Evolutionary conservation across 2,888 invertebrate species (phyloP).

Genomic region (Slavum lentiscoides): DNA sequence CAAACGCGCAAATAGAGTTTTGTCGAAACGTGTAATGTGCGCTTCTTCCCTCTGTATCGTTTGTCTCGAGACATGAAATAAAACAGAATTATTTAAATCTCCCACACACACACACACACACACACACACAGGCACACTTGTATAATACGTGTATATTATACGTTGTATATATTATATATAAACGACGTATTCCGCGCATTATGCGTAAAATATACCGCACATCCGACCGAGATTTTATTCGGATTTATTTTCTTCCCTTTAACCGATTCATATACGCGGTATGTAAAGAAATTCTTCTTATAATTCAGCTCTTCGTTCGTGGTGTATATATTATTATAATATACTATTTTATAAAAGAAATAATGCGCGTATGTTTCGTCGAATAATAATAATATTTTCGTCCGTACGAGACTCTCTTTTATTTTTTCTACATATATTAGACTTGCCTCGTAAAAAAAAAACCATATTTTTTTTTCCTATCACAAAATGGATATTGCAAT

Average conservation of each 20-base stretch:
- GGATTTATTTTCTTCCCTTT: slow-evolving; percentile 2
- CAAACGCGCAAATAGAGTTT: too few species aligned
- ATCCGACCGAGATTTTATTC: neutral
- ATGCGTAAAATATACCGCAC: neutral
- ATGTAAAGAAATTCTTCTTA: neutral
- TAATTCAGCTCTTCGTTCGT: neutral
- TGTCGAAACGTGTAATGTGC: neutral
- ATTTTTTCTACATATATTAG: too few species aligned
- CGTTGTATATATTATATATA: neutral
- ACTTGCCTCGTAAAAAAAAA: too few species aligned
- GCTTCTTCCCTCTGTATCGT: neutral
- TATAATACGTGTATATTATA: neutral
- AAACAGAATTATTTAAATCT: slow-evolving; percentile 7
- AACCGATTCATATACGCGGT: neutral
- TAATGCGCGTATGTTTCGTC: neutral
- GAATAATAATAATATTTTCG: slow-evolving; percentile 12
- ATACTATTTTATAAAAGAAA: neutral
- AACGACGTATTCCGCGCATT: neutral
- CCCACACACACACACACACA: neutral
- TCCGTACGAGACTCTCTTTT: too few species aligned
- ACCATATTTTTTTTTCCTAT: too few species aligned
- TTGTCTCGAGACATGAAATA: neutral
- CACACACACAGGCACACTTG: neutral
- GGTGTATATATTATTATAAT: neutral
- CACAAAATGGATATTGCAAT: too few species aligned